Percentiles rank a stretch among this genome's conserved stretches.
Conservation (phyloP, 2,888 invertebrate genomes). For the Proisotoma minuta region DNA sequence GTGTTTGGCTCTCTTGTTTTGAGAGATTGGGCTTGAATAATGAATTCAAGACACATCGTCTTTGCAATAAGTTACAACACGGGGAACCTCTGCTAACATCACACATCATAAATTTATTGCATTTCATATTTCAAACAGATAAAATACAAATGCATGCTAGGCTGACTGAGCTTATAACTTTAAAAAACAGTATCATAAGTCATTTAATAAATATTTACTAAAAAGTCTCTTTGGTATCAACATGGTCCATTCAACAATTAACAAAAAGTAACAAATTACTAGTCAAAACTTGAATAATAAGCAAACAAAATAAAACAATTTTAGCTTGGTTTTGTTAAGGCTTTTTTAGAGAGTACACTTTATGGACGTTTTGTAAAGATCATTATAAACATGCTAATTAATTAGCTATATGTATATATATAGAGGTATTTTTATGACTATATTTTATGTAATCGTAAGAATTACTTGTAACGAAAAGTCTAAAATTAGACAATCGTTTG, state of each 20-base stretch:
- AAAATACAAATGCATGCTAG: background rate
- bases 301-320: too few relatives aligned
- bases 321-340: too few relatives aligned
- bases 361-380: too few relatives aligned
- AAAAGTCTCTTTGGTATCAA: conserved; percentile 13
- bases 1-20: background rate
- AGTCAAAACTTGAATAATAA: too few relatives aligned
- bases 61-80: conserved; percentile 7
- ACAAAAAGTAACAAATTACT: conserved; percentile 13
- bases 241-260: background rate
- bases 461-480: background rate
- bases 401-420: too few relatives aligned
- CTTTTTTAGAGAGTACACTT: too few relatives aligned
- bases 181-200: background rate
- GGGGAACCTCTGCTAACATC: conserved; percentile 9
- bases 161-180: background rate
- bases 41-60: conserved; percentile 5
- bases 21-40: background rate
- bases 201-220: conserved; percentile 6
- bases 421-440: too few relatives aligned
- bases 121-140: conserved; percentile 2
- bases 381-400: too few relatives aligned
- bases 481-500: conserved; percentile 30
- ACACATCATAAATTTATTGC: conserved; percentile 13
- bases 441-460: background rate